These are phyloP conservation scores for Sebastes umbrosus DNA, from an alignment of 2,797 vertebrate species.

Conservation along the genomic window DNA sequence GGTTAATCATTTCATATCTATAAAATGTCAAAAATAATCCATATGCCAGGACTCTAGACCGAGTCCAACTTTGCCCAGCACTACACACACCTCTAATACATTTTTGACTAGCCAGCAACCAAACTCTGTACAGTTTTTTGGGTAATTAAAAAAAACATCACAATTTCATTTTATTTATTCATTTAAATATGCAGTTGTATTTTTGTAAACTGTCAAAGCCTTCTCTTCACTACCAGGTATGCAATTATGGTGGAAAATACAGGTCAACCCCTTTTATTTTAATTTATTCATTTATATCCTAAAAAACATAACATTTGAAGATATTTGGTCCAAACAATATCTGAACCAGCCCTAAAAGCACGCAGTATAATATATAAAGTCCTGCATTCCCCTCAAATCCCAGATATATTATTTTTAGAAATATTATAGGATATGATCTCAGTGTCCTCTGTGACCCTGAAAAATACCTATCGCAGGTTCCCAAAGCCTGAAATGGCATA, in stretches of 20 bases:
- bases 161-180: not conserved
- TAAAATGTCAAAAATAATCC: not conserved
- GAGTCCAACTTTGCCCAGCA: not conserved
- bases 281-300: not conserved
- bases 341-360: not conserved
- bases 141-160: not conserved
- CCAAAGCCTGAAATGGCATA: not conserved
- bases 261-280: not conserved
- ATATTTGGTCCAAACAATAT: not conserved
- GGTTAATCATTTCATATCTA: not conserved
- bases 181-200: not conserved
- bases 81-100: not conserved
- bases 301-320: not conserved
- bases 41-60: not conserved
- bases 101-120: not conserved
- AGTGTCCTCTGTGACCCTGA: not conserved
- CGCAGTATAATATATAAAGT: not conserved
- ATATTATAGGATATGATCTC: not conserved
- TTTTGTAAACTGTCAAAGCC: not conserved
- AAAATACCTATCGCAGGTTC: not conserved
- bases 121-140: not conserved
- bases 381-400: not conserved
- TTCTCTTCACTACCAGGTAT: not conserved
- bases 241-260: not conserved
- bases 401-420: not conserved